Evolutionary conservation across 2,113 vertebrate genomes (phyloP).

Genomic region (Pardalotus punctatus): DNA sequence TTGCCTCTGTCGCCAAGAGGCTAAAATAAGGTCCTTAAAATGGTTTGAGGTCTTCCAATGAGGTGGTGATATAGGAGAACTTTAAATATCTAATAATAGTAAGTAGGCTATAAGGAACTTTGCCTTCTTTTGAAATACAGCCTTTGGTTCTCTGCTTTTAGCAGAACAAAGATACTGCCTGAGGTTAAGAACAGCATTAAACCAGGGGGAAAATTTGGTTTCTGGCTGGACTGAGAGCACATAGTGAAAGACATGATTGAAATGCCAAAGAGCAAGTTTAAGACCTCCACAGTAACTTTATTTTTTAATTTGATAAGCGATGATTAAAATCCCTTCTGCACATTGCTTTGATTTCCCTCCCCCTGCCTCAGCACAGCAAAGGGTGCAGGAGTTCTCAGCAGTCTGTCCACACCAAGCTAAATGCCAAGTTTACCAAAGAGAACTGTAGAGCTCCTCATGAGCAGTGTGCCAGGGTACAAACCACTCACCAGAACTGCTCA

Average conservation of each 20-base stretch:
- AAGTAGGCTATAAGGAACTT: constrained; percentile 30
- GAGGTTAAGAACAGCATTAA: not conserved
- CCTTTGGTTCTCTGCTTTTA: not conserved
- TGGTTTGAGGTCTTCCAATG: constrained; percentile 9
- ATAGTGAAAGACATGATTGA: not conserved
- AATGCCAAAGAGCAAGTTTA: not conserved
- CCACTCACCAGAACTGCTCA: not conserved
- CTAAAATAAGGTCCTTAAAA: constrained; percentile 26
- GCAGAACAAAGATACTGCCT: not conserved
- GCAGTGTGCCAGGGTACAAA: not conserved
- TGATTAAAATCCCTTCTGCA: constrained; percentile 15
- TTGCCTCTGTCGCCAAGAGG: not conserved
- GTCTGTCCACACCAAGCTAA: not conserved
- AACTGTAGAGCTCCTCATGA: not conserved
- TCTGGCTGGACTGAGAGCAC: not conserved
- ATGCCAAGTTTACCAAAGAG: not conserved
- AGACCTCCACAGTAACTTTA: not conserved
- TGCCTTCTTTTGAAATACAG: not conserved
- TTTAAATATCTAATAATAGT: constrained; percentile 39
- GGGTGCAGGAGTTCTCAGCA: not conserved
- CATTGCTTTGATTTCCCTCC: not conserved
- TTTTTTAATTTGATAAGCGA: not conserved
- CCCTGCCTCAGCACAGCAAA: not conserved
- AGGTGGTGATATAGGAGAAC: not conserved
- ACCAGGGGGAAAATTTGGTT: not conserved